Evolutionary conservation across 2,888 invertebrate genomes (phyloP).

Genomic region (Listrodromus nycthemerus): DNA sequence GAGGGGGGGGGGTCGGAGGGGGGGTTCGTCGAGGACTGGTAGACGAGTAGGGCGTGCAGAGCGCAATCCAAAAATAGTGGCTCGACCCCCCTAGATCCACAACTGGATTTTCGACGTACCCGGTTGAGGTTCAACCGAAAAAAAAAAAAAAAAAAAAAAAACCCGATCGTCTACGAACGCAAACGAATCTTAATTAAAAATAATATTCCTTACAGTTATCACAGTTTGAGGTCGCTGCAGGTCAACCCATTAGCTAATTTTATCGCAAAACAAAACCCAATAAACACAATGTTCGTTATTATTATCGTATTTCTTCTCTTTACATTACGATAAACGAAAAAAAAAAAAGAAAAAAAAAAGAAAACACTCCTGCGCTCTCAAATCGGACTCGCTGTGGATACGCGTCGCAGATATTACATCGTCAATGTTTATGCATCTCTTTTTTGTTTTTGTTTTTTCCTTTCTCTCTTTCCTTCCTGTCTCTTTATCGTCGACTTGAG

Average conservation of each 20-base stretch:
- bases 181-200: slow-evolving; percentile 82
- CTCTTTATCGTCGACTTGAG: slow-evolving; percentile 14
- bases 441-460: slow-evolving; percentile 55
- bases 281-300: slow-evolving; percentile 28
- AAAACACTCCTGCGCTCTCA: background rate
- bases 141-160: no score
- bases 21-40: slow-evolving; percentile 3
- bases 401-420: slow-evolving; percentile 26
- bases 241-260: slow-evolving; percentile 73
- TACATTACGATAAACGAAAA: slow-evolving; percentile 28
- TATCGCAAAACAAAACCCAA: slow-evolving; percentile 22
- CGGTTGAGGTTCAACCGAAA: background rate
- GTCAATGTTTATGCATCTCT: slow-evolving; percentile 53
- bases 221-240: slow-evolving; percentile 84
- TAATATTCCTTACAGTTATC: slow-evolving; percentile 83
- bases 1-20: no score
- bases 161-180: slow-evolving; percentile 1
- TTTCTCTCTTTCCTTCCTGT: slow-evolving; percentile 53
- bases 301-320: slow-evolving; percentile 58
- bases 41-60: slow-evolving; percentile 37
- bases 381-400: slow-evolving; percentile 29
- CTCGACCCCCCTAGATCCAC: slow-evolving; percentile 59
- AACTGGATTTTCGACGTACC: slow-evolving; percentile 52
- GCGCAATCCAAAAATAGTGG: slow-evolving; percentile 62
- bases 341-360: slow-evolving; percentile 15